phyloP scores from a whole-genome alignment of 2,888 invertebrate species.

The Mesochorus sp. region DNA sequence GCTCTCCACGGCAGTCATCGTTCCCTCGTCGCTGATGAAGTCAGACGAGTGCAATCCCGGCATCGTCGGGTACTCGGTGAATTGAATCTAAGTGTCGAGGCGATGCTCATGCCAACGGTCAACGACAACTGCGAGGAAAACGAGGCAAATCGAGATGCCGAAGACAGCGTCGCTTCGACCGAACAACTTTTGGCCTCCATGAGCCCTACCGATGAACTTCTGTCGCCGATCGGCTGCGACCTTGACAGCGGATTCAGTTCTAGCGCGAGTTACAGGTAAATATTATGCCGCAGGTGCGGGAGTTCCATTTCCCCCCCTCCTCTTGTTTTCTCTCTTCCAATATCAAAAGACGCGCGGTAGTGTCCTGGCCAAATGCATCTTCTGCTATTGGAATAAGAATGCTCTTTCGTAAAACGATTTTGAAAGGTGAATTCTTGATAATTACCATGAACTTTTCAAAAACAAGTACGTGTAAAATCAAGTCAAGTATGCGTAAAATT shows the following conservation, averaged over 20 bases:
- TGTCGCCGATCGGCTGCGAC: constrained; percentile 88
- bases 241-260: constrained; percentile 93
- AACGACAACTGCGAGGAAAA: constrained; percentile 82
- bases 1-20: constrained; percentile 76
- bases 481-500: too few relatives aligned
- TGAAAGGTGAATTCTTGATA: too few relatives aligned
- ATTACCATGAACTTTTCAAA: too few relatives aligned
- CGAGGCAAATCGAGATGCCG: constrained; percentile 85
- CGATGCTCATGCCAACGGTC: constrained; percentile 92
- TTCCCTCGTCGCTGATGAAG: constrained; percentile 90
- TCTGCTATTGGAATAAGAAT: too few relatives aligned
- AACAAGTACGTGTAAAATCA: too few relatives aligned
- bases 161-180: constrained; percentile 84
- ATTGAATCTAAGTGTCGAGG: constrained; percentile 93
- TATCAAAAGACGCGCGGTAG: too few relatives aligned
- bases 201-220: constrained; percentile 88
- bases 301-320: not conserved
- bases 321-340: not conserved
- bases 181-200: constrained; percentile 86
- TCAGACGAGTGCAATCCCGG: constrained; percentile 91
- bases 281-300: not conserved
- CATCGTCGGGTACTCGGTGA: constrained; percentile 93
- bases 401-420: too few relatives aligned
- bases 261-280: constrained; percentile 88
- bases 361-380: too few relatives aligned